Evolutionary conservation across 2,888 invertebrate species (phyloP).

Genomic region (Pristionchus mayeri): DNA sequence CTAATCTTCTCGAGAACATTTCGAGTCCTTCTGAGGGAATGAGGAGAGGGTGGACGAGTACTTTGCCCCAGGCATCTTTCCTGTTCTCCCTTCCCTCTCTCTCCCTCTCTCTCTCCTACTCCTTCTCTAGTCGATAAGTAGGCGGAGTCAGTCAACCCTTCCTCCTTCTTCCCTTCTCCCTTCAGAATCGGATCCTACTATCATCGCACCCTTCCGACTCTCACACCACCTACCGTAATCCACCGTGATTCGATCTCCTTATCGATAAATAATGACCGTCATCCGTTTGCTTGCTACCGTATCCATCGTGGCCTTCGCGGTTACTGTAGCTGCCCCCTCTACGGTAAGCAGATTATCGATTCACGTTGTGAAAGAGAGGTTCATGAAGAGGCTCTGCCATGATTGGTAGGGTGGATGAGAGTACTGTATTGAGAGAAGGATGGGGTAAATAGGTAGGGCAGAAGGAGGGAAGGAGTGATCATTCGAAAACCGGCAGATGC

Average conservation of each 20-base stretch:
- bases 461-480: not conserved
- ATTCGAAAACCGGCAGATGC: not conserved
- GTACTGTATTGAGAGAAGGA: not conserved
- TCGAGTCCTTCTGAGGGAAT: not conserved
- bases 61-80: not conserved
- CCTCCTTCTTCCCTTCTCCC: constrained; percentile 1
- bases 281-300: constrained; percentile 38
- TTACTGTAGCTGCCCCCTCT: constrained; percentile 46
- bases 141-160: constrained; percentile 31
- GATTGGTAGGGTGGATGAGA: not conserved
- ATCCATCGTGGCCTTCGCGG: constrained; percentile 37
- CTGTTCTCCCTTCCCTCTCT: not conserved
- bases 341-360: constrained; percentile 30
- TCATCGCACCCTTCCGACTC: constrained; percentile 1
- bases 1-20: constrained; percentile 41
- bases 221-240: constrained; percentile 24
- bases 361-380: not conserved
- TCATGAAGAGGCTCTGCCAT: not conserved
- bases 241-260: not conserved
- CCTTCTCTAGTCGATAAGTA: not conserved
- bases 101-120: not conserved
- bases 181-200: constrained; percentile 42
- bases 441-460: constrained; percentile 24
- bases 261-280: constrained; percentile 33
- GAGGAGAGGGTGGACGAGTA: not conserved